phyloP scores from a whole-genome alignment of 1,140 invertebrate species.

The Ooceraea biroi region DNA sequence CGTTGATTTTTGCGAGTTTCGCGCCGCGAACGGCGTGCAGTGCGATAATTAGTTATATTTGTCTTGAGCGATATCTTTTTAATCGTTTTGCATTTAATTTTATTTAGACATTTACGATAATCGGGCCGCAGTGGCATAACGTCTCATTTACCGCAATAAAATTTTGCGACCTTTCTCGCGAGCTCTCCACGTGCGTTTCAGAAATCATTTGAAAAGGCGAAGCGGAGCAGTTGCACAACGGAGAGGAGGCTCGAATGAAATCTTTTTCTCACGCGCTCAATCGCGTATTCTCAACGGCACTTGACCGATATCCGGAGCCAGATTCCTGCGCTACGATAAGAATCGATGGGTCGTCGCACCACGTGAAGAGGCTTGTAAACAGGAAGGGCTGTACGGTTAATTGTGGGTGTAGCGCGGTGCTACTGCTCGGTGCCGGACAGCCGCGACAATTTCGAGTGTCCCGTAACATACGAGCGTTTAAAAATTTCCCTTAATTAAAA shows the following conservation, averaged over 20 bases:
- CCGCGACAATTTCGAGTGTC: slow-evolving; percentile 40
- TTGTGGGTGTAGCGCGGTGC: slow-evolving; percentile 45
- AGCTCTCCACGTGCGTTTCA: neutral
- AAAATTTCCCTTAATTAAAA: slow-evolving; percentile 49
- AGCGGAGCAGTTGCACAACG: slow-evolving; percentile 6
- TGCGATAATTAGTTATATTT: neutral
- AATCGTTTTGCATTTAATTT: slow-evolving; percentile 13
- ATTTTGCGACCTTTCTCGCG: slow-evolving; percentile 25
- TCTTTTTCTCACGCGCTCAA: slow-evolving; percentile 35
- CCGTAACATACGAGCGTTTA: slow-evolving; percentile 25
- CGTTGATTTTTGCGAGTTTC: neutral
- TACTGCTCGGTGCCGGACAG: neutral
- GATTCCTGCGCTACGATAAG: slow-evolving; percentile 60
- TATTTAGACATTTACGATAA: slow-evolving; percentile 5
- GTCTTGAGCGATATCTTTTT: neutral
- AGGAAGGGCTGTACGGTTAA: slow-evolving; percentile 56
- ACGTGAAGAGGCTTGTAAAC: slow-evolving; percentile 65
- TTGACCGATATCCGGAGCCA: slow-evolving; percentile 65
- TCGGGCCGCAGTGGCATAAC: neutral
- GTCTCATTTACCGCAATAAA: slow-evolving; percentile 6
- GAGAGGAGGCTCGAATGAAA: neutral
- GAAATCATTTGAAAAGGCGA: slow-evolving; percentile 13
- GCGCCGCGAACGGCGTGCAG: too few relatives aligned
- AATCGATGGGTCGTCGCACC: slow-evolving; percentile 30
- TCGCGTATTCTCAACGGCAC: slow-evolving; percentile 34